A percentile compares a stretch with the other conserved stretches of the same genome.
phyloP scores from a whole-genome alignment of 2,113 vertebrate species.

The Isurus oxyrinchus region DNA sequence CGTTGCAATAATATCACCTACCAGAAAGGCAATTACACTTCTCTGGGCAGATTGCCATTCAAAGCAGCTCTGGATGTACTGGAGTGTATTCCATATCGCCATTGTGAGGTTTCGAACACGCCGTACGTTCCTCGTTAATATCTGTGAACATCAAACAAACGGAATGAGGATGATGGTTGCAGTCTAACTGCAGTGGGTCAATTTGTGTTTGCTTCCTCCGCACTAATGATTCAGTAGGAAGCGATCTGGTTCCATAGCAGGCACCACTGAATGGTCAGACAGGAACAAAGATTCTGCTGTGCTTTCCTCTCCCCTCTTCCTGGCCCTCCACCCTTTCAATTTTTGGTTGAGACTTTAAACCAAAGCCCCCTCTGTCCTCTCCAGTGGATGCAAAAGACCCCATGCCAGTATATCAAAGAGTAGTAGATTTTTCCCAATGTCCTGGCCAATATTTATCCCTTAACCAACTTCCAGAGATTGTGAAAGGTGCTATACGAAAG shows the following conservation, averaged over 20 bases:
- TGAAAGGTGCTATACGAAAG: neutral
- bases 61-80: slow-evolving; percentile 95
- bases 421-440: neutral
- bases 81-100: slow-evolving; percentile 82
- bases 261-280: neutral
- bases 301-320: neutral
- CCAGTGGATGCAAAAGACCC: neutral
- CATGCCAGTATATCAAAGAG: no score
- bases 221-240: neutral
- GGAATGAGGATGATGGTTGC: neutral
- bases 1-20: slow-evolving; percentile 60
- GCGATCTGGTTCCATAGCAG: neutral
- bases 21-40: slow-evolving; percentile 84
- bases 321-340: neutral
- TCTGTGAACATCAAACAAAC: slow-evolving; percentile 62
- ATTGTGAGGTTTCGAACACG: slow-evolving; percentile 88
- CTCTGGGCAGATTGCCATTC: slow-evolving; percentile 85
- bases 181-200: neutral
- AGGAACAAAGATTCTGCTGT: neutral
- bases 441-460: neutral
- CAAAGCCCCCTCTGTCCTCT: neutral
- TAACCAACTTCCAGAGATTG: neutral
- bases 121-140: slow-evolving; percentile 86
- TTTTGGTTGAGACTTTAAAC: no score
- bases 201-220: neutral